Conservation (phyloP, 2,888 invertebrate species). For the Theristus sp. region DNA sequence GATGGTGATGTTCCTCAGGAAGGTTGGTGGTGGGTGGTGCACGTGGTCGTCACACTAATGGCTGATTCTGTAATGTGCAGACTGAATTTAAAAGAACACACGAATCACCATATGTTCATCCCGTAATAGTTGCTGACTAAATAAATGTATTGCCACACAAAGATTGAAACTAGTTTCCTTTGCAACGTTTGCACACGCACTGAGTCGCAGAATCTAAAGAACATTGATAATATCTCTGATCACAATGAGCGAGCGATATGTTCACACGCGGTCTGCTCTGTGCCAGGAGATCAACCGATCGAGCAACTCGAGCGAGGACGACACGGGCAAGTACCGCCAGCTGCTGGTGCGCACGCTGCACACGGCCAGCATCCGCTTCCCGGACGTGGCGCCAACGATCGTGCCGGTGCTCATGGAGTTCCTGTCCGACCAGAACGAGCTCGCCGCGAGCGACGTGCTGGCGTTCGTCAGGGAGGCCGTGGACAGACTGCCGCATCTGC, state of each 20-base stretch:
- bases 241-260: no score
- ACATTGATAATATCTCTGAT: no score
- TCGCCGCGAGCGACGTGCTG: slow-evolving; percentile 79
- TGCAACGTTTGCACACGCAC: no score
- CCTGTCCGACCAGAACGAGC: slow-evolving; percentile 53
- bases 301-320: slow-evolving; percentile 55
- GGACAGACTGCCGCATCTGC: slow-evolving; percentile 63
- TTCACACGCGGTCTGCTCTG: no score
- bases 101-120: no score
- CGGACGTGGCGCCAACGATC: slow-evolving; percentile 77
- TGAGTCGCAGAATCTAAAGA: no score
- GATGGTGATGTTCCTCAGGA: slow-evolving; percentile 31
- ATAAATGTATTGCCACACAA: no score
- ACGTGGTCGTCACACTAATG: background rate
- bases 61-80: no score
- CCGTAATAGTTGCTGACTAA: no score
- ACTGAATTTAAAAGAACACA: no score
- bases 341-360: slow-evolving; percentile 83
- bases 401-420: slow-evolving; percentile 81
- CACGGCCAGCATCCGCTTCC: slow-evolving; percentile 41
- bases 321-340: slow-evolving; percentile 76
- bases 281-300: slow-evolving; percentile 26
- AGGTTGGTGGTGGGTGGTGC: slow-evolving; percentile 12
- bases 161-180: no score
- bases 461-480: slow-evolving; percentile 90